Conservation (phyloP, 2,888 invertebrate species). For the Neoascia interrupta region DNA sequence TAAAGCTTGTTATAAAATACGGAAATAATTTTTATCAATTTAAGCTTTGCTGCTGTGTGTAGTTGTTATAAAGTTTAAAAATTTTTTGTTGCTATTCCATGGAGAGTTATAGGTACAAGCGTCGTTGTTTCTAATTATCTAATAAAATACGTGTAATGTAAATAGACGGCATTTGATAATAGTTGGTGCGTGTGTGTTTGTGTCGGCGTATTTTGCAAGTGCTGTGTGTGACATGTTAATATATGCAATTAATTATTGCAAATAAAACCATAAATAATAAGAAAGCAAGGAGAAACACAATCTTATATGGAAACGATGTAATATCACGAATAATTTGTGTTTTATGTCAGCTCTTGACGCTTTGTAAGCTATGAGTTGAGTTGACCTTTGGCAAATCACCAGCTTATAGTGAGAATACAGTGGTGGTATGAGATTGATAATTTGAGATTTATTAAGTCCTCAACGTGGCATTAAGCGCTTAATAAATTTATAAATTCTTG, state of each 20-base stretch:
- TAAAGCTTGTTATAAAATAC: slow-evolving; percentile 16
- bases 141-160: slow-evolving; percentile 59
- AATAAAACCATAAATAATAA: slow-evolving; percentile 50
- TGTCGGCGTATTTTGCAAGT: neutral
- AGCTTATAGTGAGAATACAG: too few species aligned
- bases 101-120: neutral
- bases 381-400: slow-evolving; percentile 59
- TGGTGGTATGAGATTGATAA: too few species aligned
- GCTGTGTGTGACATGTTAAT: slow-evolving; percentile 37
- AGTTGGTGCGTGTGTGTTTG: slow-evolving; percentile 43
- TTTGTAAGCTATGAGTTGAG: slow-evolving; percentile 9
- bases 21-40: slow-evolving; percentile 26
- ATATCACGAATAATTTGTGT: slow-evolving; percentile 32
- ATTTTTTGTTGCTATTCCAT: slow-evolving; percentile 15
- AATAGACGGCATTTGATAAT: slow-evolving; percentile 58
- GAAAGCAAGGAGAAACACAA: slow-evolving; percentile 44
- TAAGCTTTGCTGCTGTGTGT: slow-evolving; percentile 10
- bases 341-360: slow-evolving; percentile 28
- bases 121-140: slow-evolving; percentile 60
- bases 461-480: too few species aligned
- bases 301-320: slow-evolving; percentile 40
- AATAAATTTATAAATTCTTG: too few species aligned
- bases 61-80: slow-evolving; percentile 34
- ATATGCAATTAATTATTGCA: slow-evolving; percentile 63
- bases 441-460: too few species aligned